These are phyloP conservation scores for Butastur rufipennis DNA, from an alignment of 2,113 vertebrate species.

Conservation along the genomic window DNA sequence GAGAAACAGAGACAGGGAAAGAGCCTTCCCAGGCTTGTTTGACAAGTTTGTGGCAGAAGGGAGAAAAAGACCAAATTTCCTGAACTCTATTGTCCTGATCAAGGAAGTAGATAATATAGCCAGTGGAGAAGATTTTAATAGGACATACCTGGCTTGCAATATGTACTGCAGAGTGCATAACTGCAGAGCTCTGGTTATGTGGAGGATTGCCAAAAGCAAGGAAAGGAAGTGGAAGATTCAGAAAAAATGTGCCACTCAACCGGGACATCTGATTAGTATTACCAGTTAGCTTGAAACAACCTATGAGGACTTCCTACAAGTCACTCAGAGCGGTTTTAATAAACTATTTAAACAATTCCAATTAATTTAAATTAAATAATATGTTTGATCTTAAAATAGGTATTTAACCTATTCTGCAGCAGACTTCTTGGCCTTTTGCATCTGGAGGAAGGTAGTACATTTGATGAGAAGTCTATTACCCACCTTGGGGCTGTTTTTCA, in stretches of 20 bases:
- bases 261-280: background rate
- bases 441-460: background rate
- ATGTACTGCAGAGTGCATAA: background rate
- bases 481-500: background rate
- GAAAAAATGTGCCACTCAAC: background rate
- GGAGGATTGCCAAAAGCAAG: background rate
- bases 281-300: background rate
- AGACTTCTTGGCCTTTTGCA: background rate
- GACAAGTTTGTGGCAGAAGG: background rate
- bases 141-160: background rate
- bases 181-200: background rate
- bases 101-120: background rate
- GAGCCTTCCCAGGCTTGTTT: background rate
- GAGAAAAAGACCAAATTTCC: background rate
- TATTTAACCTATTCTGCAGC: background rate
- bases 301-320: background rate
- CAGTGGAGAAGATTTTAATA: background rate
- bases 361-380: background rate
- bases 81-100: background rate
- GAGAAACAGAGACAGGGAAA: background rate
- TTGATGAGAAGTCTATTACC: background rate
- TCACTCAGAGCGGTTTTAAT: background rate
- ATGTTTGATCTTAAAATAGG: background rate
- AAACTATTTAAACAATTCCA: background rate
- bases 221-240: background rate